phyloP scores from a whole-genome alignment of 2,888 invertebrate species.

The Cheilosia variabilis region DNA sequence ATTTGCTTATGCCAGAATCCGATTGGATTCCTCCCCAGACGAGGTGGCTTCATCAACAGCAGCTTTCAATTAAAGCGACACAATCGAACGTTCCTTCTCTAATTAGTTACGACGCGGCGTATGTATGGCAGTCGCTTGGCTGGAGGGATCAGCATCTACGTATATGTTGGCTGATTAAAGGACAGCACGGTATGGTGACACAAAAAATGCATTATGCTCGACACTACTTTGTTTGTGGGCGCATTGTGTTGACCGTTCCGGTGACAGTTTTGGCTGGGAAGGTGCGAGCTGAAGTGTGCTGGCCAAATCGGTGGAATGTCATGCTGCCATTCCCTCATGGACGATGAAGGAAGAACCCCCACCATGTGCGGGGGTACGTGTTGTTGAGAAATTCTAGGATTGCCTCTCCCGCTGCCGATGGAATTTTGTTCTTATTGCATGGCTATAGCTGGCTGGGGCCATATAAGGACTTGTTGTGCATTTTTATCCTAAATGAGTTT shows the following conservation, averaged over 20 bases:
- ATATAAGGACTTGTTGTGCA: constrained; percentile 75
- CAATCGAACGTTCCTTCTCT: constrained; percentile 52
- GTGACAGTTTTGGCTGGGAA: constrained; percentile 58
- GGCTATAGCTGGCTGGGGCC: constrained; percentile 29
- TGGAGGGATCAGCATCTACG: constrained; percentile 29
- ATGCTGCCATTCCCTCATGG: constrained; percentile 40
- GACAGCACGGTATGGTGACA: constrained; percentile 65
- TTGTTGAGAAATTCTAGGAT: constrained; percentile 55
- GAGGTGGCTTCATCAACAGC: constrained; percentile 54
- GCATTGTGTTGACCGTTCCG: constrained; percentile 26
- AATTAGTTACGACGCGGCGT: constrained; percentile 48
- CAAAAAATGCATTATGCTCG: constrained; percentile 70
- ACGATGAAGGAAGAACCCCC: not conserved
- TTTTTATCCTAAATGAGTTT: constrained; percentile 74
- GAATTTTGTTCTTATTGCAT: constrained; percentile 26
- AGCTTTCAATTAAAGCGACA: constrained; percentile 72
- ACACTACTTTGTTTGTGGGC: constrained; percentile 34
- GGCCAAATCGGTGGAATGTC: constrained; percentile 68
- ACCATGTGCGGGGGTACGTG: constrained; percentile 31
- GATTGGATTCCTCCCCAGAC: constrained; percentile 56
- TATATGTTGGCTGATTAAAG: constrained; percentile 41
- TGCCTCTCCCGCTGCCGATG: constrained; percentile 48
- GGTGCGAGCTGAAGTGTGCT: constrained; percentile 68
- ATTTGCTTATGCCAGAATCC: constrained; percentile 53
- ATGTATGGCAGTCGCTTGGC: constrained; percentile 15